A percentile compares a stretch with the other conserved stretches of the same genome.
Conservation (phyloP, 2,113 vertebrate genomes). For the Microcebus murinus region DNA sequence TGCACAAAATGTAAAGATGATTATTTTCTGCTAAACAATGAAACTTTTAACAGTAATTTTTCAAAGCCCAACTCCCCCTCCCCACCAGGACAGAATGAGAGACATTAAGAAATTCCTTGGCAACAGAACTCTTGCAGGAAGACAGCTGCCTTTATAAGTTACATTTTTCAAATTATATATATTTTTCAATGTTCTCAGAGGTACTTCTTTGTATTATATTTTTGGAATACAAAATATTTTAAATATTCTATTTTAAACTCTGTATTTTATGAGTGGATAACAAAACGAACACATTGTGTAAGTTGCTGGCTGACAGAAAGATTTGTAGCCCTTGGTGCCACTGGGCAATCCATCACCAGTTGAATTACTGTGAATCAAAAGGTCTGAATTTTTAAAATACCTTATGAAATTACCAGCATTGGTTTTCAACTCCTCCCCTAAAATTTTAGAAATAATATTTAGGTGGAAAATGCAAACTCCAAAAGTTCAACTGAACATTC, state of each 20-base stretch:
- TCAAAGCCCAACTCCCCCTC: constrained; percentile 78
- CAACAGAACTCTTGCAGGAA: constrained; percentile 90
- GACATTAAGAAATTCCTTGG: constrained; percentile 86
- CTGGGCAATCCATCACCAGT: neutral
- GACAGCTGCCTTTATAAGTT: constrained; percentile 86
- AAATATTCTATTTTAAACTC: constrained; percentile 74
- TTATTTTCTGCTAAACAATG: constrained; percentile 81
- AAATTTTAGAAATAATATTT: constrained; percentile 81
- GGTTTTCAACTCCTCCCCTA: constrained; percentile 70
- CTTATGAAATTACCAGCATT: constrained; percentile 78
- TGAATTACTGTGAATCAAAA: constrained; percentile 75
- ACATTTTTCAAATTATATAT: constrained; percentile 79
- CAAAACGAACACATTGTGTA: constrained; percentile 62
- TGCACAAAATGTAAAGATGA: constrained; percentile 85
- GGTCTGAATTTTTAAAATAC: constrained; percentile 72
- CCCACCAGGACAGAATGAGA: constrained; percentile 81
- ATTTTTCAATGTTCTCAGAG: constrained; percentile 80
- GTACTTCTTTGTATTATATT: constrained; percentile 81
- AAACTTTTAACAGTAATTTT: constrained; percentile 83
- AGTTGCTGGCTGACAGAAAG: constrained; percentile 73
- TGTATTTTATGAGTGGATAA: constrained; percentile 64
- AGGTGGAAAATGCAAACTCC: constrained; percentile 93
- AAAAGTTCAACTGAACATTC: constrained; percentile 94
- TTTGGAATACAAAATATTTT: constrained; percentile 82
- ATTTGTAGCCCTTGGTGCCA: constrained; percentile 71